Conservation (phyloP, 2,113 vertebrate genomes). For the Orthonyx spaldingii region DNA sequence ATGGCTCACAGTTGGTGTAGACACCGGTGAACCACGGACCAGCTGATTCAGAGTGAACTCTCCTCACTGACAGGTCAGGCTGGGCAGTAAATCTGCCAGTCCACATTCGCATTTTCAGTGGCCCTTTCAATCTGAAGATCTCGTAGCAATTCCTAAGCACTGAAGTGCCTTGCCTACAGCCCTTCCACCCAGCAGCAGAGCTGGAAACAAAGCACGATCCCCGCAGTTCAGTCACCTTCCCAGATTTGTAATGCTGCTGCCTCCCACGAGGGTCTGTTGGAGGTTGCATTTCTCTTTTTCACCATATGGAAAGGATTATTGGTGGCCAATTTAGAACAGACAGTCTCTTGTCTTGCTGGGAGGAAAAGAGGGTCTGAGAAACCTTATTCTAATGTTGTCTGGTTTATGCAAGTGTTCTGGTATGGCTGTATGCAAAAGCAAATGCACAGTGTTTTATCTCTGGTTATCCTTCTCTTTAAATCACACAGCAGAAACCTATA, state of each 20-base stretch:
- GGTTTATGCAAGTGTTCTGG: neutral
- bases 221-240: neutral
- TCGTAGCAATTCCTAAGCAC: neutral
- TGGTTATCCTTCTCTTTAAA: neutral
- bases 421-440: neutral
- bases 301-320: slow-evolving; percentile 7
- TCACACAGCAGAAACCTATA: neutral
- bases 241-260: neutral
- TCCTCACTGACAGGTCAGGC: neutral
- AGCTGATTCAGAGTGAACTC: neutral
- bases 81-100: neutral
- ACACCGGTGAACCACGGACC: neutral
- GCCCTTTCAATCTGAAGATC: neutral
- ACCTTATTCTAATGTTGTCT: neutral
- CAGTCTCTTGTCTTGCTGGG: neutral
- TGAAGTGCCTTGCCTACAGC: neutral
- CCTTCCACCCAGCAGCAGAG: neutral
- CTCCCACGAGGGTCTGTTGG: neutral
- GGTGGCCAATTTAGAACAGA: neutral
- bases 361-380: neutral
- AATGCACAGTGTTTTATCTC: neutral
- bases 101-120: neutral
- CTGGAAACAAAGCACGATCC: neutral
- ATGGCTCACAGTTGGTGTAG: neutral
- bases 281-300: neutral